A percentile compares a stretch with the other conserved stretches of the same genome.
Evolutionary conservation across 2,797 vertebrate genomes (phyloP).

Genomic region (Pitangus sulphuratus): DNA sequence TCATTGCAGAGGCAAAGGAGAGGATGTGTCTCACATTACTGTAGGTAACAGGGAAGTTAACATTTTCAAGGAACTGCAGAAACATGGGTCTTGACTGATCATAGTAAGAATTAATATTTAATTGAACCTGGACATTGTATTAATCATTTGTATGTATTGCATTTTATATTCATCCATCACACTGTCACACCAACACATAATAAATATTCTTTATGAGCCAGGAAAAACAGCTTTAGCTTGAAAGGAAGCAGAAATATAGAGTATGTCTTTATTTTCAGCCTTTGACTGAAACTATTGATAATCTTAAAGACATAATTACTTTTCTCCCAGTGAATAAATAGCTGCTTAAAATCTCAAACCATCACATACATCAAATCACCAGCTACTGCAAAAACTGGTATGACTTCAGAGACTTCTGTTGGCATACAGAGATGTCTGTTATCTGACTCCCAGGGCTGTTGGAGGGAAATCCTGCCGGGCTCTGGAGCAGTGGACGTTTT

Average conservation of each 20-base stretch:
- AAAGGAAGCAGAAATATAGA: neutral
- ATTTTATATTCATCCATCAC: neutral
- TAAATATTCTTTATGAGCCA: neutral
- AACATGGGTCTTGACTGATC: neutral
- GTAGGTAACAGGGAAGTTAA: neutral
- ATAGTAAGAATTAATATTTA: conserved; percentile 36
- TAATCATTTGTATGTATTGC: neutral
- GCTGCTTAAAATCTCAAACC: neutral
- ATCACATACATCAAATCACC: neutral
- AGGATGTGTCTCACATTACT: neutral
- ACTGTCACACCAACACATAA: neutral
- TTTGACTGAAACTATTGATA: conserved; percentile 1
- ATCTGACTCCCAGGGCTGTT: neutral
- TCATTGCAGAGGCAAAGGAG: neutral
- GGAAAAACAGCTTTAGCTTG: neutral
- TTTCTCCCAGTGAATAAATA: conserved; percentile 17
- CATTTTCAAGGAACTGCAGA: neutral
- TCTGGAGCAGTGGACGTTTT: neutral
- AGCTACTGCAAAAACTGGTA: neutral
- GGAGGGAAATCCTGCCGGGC: neutral
- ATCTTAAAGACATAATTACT: neutral
- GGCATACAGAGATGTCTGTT: neutral
- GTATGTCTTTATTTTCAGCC: neutral
- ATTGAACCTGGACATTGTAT: neutral
- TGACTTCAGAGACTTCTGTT: neutral